phyloP scores from a whole-genome alignment of 2,888 invertebrate species.

The Strigamia maritima region DNA sequence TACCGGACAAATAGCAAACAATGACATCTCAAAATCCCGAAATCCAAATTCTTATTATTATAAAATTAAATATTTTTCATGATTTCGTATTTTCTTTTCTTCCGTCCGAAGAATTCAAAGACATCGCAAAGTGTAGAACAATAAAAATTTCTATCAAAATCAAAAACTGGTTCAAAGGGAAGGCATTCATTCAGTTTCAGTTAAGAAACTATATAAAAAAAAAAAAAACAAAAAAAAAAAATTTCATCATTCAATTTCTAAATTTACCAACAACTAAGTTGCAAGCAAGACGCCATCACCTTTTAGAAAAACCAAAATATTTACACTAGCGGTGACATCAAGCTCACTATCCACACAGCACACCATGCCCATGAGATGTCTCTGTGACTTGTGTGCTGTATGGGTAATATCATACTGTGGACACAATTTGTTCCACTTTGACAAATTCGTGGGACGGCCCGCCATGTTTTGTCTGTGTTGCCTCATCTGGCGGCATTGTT shows the following conservation, averaged over 20 bases:
- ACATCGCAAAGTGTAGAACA: too few relatives aligned
- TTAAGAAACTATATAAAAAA: slow-evolving; percentile 5
- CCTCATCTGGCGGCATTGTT: slow-evolving; percentile 31
- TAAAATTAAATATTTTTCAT: too few relatives aligned
- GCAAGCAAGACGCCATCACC: neutral
- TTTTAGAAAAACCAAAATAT: neutral
- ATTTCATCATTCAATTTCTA: neutral
- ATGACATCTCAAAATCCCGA: too few relatives aligned
- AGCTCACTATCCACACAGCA: neutral
- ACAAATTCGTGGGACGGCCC: slow-evolving; percentile 15
- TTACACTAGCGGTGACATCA: neutral
- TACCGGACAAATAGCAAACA: too few relatives aligned
- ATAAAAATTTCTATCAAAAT: neutral
- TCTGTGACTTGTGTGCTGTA: neutral
- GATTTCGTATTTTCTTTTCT: too few relatives aligned
- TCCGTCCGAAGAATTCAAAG: too few relatives aligned
- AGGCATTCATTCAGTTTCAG: slow-evolving; percentile 5
- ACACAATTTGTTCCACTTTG: slow-evolving; percentile 36
- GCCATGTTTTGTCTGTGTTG: neutral
- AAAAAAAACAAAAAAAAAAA: neutral
- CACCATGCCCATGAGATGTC: neutral
- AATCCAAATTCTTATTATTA: too few relatives aligned
- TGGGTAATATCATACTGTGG: slow-evolving; percentile 24
- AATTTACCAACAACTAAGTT: neutral
- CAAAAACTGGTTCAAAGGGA: neutral